Conservation (phyloP, 2,888 invertebrate genomes). For the Gymnosoma rotundatum region DNA sequence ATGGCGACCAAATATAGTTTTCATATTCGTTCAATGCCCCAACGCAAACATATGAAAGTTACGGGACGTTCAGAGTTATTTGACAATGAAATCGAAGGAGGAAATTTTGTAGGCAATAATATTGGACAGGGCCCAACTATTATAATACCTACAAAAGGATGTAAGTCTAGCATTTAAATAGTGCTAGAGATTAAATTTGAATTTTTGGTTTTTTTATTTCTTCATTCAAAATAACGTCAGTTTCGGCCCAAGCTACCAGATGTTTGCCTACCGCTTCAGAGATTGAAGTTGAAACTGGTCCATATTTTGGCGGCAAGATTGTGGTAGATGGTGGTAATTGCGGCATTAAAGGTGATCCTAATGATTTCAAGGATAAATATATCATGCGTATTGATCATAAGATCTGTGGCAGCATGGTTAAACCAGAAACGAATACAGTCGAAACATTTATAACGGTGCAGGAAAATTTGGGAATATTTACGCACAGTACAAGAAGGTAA, state of each 20-base stretch:
- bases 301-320: slow-evolving; percentile 90
- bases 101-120: slow-evolving; percentile 70
- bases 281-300: slow-evolving; percentile 92
- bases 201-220: slow-evolving; percentile 6
- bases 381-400: slow-evolving; percentile 89
- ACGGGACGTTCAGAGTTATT: slow-evolving; percentile 81
- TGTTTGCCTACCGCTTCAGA: slow-evolving; percentile 91
- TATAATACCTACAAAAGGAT: slow-evolving; percentile 91
- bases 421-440: slow-evolving; percentile 87
- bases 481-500: slow-evolving; percentile 89
- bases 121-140: slow-evolving; percentile 86
- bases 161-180: slow-evolving; percentile 83
- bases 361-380: slow-evolving; percentile 88
- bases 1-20: slow-evolving; percentile 93
- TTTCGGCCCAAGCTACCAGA: slow-evolving; percentile 91
- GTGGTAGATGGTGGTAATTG: slow-evolving; percentile 89
- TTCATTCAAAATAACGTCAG: slow-evolving; percentile 80
- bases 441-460: slow-evolving; percentile 92
- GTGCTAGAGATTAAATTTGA: neutral
- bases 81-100: slow-evolving; percentile 81
- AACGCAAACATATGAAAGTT: slow-evolving; percentile 83
- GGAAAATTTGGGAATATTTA: slow-evolving; percentile 91
- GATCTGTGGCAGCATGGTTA: slow-evolving; percentile 88
- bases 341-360: slow-evolving; percentile 88
- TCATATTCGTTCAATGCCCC: slow-evolving; percentile 86